Conservation (phyloP, 64 coral and sea anemone species). For the Pocillopora damicornis region DNA sequence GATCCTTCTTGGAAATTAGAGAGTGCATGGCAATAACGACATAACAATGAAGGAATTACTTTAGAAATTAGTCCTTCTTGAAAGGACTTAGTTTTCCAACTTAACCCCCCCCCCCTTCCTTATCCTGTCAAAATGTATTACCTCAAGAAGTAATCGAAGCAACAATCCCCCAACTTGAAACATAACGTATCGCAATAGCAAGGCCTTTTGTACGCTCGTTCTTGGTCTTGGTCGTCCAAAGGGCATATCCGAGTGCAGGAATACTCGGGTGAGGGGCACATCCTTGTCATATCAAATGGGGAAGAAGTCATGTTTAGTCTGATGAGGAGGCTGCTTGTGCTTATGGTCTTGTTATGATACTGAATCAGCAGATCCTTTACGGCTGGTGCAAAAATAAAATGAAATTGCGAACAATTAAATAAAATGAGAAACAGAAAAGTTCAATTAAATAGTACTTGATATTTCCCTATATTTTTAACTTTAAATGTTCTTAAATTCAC, state of each 20-base stretch:
- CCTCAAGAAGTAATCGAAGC: conserved; percentile 15
- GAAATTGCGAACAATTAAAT: neutral
- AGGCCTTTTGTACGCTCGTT: neutral
- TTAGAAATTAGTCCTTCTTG: too few relatives aligned
- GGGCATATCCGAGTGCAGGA: neutral
- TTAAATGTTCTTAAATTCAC: too few relatives aligned
- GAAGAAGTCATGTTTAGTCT: neutral
- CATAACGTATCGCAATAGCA: conserved; percentile 33
- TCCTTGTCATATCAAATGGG: neutral
- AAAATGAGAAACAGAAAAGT: neutral
- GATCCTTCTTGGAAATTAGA: too few relatives aligned
- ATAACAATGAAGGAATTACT: too few relatives aligned
- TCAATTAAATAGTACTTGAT: neutral
- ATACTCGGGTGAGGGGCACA: neutral
- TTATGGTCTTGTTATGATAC: neutral
- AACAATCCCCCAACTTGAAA: conserved; percentile 19
- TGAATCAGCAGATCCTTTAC: neutral
- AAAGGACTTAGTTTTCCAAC: too few relatives aligned
- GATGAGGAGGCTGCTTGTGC: neutral
- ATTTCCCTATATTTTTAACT: too few relatives aligned
- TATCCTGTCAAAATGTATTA: neutral
- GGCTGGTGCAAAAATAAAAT: neutral
- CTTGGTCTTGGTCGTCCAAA: neutral
- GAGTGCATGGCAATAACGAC: too few relatives aligned
- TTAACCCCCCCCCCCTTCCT: too few relatives aligned